A percentile compares a stretch with the other conserved stretches of the same genome.
phyloP scores from a whole-genome alignment of 2,113 vertebrate genomes.

The Indicator indicator region DNA sequence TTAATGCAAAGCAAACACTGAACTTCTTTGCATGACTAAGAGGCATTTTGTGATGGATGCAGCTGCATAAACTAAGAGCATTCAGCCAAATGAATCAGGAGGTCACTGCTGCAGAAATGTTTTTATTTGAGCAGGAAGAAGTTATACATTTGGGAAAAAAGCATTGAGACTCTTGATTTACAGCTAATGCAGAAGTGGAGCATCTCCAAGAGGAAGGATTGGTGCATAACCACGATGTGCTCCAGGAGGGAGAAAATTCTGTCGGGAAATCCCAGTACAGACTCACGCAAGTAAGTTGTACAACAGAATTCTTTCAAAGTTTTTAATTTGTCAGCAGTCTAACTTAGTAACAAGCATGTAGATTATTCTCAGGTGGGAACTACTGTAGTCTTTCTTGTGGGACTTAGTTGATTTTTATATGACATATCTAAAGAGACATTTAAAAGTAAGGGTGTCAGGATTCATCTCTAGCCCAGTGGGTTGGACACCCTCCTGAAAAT shows the following conservation, averaged over 20 bases:
- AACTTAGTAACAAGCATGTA: not conserved
- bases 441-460: rapidly evolving
- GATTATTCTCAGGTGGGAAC: not conserved
- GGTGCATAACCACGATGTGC: not conserved
- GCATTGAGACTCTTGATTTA: not conserved
- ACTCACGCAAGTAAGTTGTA: not conserved
- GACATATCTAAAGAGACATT: not conserved
- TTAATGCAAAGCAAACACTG: conserved; percentile 24
- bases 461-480: not conserved
- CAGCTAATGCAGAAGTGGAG: not conserved
- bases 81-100: not conserved
- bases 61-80: conserved; percentile 53
- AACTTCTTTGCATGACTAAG: conserved; percentile 26
- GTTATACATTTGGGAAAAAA: not conserved
- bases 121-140: conserved; percentile 24
- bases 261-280: not conserved
- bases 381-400: not conserved
- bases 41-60: not conserved
- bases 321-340: not conserved
- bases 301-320: not conserved
- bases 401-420: not conserved
- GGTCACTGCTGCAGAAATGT: not conserved
- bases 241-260: not conserved
- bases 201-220: not conserved
- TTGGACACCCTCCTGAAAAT: not conserved